These are phyloP conservation scores for Styela clava DNA, from an alignment of 23 tunicate genomes.

Conservation along the genomic window DNA sequence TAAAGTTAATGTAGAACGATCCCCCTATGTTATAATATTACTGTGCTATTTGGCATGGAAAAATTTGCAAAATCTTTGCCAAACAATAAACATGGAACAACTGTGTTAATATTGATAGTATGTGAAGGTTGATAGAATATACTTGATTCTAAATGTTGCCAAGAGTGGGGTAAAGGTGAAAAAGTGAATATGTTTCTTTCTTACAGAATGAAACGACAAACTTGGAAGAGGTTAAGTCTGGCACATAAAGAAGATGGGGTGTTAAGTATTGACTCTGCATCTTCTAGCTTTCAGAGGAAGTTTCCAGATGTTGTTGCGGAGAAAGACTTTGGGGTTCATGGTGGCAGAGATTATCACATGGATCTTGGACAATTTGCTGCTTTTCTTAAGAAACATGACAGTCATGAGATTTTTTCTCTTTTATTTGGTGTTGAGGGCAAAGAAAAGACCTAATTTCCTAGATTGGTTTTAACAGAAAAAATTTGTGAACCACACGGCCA, in stretches of 20 bases:
- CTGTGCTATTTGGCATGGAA: too few relatives aligned
- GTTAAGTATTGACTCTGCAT: not conserved
- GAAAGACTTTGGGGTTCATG: constrained; percentile 83
- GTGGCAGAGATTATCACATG: constrained; percentile 95
- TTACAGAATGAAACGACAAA: constrained; percentile 52
- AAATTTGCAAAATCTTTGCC: too few relatives aligned
- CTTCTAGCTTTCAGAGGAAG: constrained; percentile 15
- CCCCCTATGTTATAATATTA: too few relatives aligned
- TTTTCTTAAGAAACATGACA: constrained; percentile 48
- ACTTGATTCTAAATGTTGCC: too few relatives aligned
- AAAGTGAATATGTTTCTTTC: constrained; percentile 2
- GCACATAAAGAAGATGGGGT: constrained; percentile 44
- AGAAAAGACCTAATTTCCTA: not conserved
- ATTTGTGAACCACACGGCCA: too few relatives aligned
- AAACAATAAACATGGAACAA: too few relatives aligned
- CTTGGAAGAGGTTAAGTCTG: constrained; percentile 76
- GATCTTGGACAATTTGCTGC: constrained; percentile 81
- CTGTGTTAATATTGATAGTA: too few relatives aligned
- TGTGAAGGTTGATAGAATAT: too few relatives aligned
- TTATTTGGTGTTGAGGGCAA: constrained; percentile 92
- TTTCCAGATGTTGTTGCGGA: constrained; percentile 43
- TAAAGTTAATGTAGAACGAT: too few relatives aligned
- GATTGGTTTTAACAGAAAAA: too few relatives aligned
- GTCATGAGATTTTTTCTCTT: constrained; percentile 55
- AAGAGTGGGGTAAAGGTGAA: too few relatives aligned